Evolutionary conservation across 2,888 invertebrate species (phyloP).

Genomic region (Nysson spinosus): DNA sequence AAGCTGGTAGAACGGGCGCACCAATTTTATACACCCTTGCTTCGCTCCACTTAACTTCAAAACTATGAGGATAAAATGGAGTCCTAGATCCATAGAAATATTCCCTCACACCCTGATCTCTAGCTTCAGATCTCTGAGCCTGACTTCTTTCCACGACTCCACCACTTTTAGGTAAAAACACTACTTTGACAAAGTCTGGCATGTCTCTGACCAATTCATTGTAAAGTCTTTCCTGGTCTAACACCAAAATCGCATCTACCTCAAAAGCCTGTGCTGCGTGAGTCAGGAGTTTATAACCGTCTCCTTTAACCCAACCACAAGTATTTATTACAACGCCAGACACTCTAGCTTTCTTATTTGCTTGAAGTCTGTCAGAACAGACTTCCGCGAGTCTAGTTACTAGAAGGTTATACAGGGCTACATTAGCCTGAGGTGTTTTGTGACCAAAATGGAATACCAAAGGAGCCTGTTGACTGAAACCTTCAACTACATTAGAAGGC

Average conservation of each 20-base stretch:
- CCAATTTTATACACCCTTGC: constrained; percentile 96
- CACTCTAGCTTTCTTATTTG: constrained; percentile 90
- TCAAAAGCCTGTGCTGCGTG: constrained; percentile 96
- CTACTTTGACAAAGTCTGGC: constrained; percentile 94
- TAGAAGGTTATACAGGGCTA: constrained; percentile 89
- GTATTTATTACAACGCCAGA: constrained; percentile 98
- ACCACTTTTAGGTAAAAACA: constrained; percentile 96
- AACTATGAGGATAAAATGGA: constrained; percentile 94
- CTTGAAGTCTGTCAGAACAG: constrained; percentile 89
- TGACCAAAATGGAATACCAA: constrained; percentile 96
- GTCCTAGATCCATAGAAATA: constrained; percentile 95
- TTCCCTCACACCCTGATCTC: constrained; percentile 91
- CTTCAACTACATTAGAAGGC: constrained; percentile 95
- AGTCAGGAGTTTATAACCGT: constrained; percentile 91
- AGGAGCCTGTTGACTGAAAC: constrained; percentile 95
- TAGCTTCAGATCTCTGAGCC: constrained; percentile 83
- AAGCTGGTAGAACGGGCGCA: constrained; percentile 94
- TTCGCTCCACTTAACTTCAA: constrained; percentile 94
- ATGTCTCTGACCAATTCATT: constrained; percentile 96
- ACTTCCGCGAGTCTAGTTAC: constrained; percentile 92
- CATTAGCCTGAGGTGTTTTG: constrained; percentile 86
- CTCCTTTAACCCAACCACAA: constrained; percentile 97
- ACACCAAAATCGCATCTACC: constrained; percentile 95
- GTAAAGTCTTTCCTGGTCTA: constrained; percentile 97
- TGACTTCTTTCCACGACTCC: constrained; percentile 95